These are phyloP conservation scores for Chymomyza costata DNA, from an alignment of 1,140 invertebrate genomes.

Conservation along the genomic window DNA sequence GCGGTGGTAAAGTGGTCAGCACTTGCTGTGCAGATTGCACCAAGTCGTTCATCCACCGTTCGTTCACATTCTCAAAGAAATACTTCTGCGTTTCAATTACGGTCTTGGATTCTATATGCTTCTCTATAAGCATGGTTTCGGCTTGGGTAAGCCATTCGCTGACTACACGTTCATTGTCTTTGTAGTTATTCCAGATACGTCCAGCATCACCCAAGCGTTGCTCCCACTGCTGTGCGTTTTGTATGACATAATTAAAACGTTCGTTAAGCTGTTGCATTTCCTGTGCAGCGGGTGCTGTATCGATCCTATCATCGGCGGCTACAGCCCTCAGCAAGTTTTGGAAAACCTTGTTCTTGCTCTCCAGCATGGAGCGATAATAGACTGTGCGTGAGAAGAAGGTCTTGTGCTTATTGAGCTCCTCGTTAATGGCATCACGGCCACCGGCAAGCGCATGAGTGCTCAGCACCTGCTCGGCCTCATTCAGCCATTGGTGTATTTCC, in stretches of 20 bases:
- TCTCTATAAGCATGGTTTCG: conserved; percentile 87
- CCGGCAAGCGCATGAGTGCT: conserved; percentile 78
- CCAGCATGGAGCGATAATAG: conserved; percentile 94
- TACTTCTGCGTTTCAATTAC: conserved; percentile 87
- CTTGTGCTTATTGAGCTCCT: conserved; percentile 88
- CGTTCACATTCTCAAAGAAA: conserved; percentile 91
- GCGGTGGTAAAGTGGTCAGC: conserved; percentile 80
- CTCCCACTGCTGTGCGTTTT: conserved; percentile 86
- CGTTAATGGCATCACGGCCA: conserved; percentile 84
- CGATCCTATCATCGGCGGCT: conserved; percentile 82
- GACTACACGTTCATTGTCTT: conserved; percentile 85
- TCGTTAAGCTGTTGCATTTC: conserved; percentile 88
- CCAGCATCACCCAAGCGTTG: conserved; percentile 86
- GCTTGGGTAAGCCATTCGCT: conserved; percentile 91
- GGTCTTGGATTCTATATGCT: conserved; percentile 86
- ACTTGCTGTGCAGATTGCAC: conserved; percentile 87
- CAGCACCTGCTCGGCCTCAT: conserved; percentile 86
- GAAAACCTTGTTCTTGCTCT: conserved; percentile 96
- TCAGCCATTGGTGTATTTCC: conserved; percentile 90
- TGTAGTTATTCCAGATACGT: conserved; percentile 90
- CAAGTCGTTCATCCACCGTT: conserved; percentile 88
- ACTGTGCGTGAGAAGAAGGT: conserved; percentile 90
- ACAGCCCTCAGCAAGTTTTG: conserved; percentile 89
- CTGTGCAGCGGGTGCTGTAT: conserved; percentile 82
- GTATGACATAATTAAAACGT: conserved; percentile 85